These are phyloP conservation scores for Philereme vetulata DNA, from an alignment of 2,888 invertebrate species.

Conservation along the genomic window DNA sequence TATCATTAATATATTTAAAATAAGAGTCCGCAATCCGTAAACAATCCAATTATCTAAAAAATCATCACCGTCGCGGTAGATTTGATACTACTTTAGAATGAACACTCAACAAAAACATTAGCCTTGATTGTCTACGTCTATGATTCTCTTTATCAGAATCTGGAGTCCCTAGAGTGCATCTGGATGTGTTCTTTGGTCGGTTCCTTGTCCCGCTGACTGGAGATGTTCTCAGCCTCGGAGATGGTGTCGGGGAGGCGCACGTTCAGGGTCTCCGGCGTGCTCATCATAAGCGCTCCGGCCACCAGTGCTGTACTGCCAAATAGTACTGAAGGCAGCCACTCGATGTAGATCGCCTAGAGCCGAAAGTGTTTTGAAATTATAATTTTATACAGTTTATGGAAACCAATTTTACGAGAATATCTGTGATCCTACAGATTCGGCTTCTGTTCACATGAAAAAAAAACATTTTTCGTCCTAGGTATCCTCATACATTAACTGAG, in stretches of 20 bases:
- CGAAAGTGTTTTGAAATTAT: not conserved
- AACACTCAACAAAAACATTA: too few species aligned
- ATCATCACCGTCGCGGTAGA: too few species aligned
- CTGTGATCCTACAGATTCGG: too few species aligned
- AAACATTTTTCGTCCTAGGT: too few species aligned
- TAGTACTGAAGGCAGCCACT: conserved; percentile 83
- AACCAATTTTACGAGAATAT: not conserved
- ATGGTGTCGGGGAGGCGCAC: conserved; percentile 85
- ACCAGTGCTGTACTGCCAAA: conserved; percentile 83
- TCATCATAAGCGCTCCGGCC: conserved; percentile 82
- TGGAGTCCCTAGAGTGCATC: conserved; percentile 40
- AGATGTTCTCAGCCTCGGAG: conserved; percentile 81
- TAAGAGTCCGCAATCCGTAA: too few species aligned
- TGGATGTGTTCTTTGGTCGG: conserved; percentile 45
- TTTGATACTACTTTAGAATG: too few species aligned
- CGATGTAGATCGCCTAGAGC: conserved; percentile 75
- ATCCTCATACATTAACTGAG: too few species aligned
- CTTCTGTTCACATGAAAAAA: too few species aligned
- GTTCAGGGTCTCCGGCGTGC: conserved; percentile 86
- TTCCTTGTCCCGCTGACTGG: conserved; percentile 31
- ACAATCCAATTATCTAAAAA: too few species aligned
- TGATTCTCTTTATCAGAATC: conserved; percentile 27
- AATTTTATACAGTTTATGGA: not conserved
- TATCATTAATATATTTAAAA: too few species aligned
- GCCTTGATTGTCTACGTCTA: too few species aligned